Evolutionary conservation across 2,797 vertebrate species (phyloP), one percentile per base, ranked within the genome.

Genomic region (Spea hammondii): DNA sequence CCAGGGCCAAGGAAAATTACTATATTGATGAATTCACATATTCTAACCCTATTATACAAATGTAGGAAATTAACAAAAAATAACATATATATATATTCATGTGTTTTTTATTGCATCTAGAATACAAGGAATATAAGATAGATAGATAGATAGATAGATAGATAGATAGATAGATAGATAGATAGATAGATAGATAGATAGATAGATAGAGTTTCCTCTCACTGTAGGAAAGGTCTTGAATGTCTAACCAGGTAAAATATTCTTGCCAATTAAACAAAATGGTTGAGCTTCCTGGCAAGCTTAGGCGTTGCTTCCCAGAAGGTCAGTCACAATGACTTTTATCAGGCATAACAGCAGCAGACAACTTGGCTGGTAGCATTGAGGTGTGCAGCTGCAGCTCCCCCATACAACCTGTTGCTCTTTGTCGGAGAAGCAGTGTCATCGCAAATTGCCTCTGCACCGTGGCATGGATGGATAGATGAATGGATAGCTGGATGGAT

Each of bases 351-450:
- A 46, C 8, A 86, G 65, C 44, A 67, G 72, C 79, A 11, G 12
- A 77, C 8, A 71, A 57, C 0, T 0, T 81, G 70, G 32, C 32
- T 3, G 66, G 4, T 72, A 78, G 77, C 81, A 85, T 86, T 75
- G 77, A 86, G 55, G 51, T 80, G 82, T 60, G 84, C 83, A 84
- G 65, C 83, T 60, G 84, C 83, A 84, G 65, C 62, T 81, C 73
- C 67, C 10, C 32, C 14, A 2, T 77, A 60, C 10, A 88, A 87
- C 83, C 74, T 88, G 83, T 85, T 87, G 83, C 64, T 50, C 78
- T 64, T 62, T 86, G 32, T 46, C 32, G 59, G 74, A 86, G 77
- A 78, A 86, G 72, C 78, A 53, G 0, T 66, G 57, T 84, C 54
- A 0, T 79, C 78, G 74, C 82, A 79, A 82, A 85, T 90, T 84